Evolutionary conservation across 2,888 invertebrate species (phyloP).

Genomic region (Pimpla rufipes): DNA sequence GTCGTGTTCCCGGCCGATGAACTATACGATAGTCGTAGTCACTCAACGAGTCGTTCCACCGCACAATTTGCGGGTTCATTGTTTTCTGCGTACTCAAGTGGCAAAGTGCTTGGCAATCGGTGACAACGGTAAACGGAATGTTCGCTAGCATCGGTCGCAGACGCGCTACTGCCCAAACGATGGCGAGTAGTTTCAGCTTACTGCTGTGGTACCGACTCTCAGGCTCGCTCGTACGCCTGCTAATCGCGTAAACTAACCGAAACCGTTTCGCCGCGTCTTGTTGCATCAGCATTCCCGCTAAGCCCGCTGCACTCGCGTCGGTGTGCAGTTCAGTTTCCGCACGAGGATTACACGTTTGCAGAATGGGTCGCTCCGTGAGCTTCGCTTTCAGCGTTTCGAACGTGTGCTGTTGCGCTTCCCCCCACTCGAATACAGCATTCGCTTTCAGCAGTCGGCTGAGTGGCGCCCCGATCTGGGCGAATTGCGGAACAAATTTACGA

Average conservation of each 20-base stretch:
- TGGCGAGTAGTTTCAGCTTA: slow-evolving; percentile 53
- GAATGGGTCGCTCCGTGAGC: background rate
- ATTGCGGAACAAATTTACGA: slow-evolving; percentile 55
- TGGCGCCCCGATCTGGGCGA: slow-evolving; percentile 40
- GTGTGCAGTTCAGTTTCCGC: slow-evolving; percentile 58
- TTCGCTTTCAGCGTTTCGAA: slow-evolving; percentile 50
- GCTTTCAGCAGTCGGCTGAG: slow-evolving; percentile 16
- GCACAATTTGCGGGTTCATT: slow-evolving; percentile 10
- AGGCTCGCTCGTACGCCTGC: slow-evolving; percentile 70
- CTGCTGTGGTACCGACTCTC: slow-evolving; percentile 73
- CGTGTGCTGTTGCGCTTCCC: background rate
- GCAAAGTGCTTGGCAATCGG: slow-evolving; percentile 24
- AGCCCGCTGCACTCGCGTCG: slow-evolving; percentile 31
- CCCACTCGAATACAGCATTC: slow-evolving; percentile 31
- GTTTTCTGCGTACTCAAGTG: slow-evolving; percentile 39
- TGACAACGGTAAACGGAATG: slow-evolving; percentile 66
- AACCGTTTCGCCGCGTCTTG: slow-evolving; percentile 53
- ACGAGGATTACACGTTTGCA: slow-evolving; percentile 37
- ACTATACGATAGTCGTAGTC: slow-evolving; percentile 64
- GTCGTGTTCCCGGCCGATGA: slow-evolving; percentile 66
- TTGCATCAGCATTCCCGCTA: slow-evolving; percentile 64
- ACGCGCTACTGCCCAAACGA: too few species aligned
- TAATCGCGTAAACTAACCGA: slow-evolving; percentile 71
- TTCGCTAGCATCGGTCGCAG: too few species aligned
- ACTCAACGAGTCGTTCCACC: slow-evolving; percentile 36